Evolutionary conservation across 1,140 invertebrate genomes (phyloP).

Genomic region (Hypothenemus hampei): DNA sequence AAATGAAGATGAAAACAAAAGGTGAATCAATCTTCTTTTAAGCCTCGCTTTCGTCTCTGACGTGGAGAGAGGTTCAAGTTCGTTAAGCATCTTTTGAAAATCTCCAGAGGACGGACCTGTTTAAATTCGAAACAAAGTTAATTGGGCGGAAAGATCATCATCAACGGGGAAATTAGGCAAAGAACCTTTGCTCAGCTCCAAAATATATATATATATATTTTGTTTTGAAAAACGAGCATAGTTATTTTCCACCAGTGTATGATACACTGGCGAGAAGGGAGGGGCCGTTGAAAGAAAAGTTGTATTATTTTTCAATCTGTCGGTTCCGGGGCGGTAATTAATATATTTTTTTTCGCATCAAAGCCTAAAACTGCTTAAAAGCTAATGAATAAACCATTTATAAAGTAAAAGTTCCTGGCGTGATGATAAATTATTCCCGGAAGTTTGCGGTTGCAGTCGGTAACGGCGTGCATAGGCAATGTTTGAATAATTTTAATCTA

Average conservation of each 20-base stretch:
- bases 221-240: too few species aligned
- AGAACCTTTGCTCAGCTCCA: too few species aligned
- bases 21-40: slow-evolving; percentile 5
- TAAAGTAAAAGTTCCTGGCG: slow-evolving; percentile 2
- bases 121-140: slow-evolving; percentile 3
- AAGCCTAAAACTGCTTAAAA: slow-evolving; percentile 2
- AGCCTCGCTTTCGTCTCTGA: neutral
- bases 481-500: slow-evolving; percentile 1
- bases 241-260: too few species aligned
- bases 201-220: too few species aligned
- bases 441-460: slow-evolving; percentile 4
- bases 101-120: slow-evolving; percentile 1
- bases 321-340: too few species aligned
- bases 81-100: slow-evolving; percentile 5
- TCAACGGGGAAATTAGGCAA: slow-evolving; percentile 6
- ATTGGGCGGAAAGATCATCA: slow-evolving; percentile 2
- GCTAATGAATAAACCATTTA: slow-evolving; percentile 5
- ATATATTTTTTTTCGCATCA: slow-evolving; percentile 2
- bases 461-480: slow-evolving; percentile 4
- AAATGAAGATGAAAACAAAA: slow-evolving; percentile 1
- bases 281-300: too few species aligned
- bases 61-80: neutral
- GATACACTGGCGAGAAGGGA: too few species aligned
- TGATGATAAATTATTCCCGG: slow-evolving; percentile 3
- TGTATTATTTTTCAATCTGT: too few species aligned